phyloP scores from a whole-genome alignment of 2,888 invertebrate species.

The Andrena marginata region DNA sequence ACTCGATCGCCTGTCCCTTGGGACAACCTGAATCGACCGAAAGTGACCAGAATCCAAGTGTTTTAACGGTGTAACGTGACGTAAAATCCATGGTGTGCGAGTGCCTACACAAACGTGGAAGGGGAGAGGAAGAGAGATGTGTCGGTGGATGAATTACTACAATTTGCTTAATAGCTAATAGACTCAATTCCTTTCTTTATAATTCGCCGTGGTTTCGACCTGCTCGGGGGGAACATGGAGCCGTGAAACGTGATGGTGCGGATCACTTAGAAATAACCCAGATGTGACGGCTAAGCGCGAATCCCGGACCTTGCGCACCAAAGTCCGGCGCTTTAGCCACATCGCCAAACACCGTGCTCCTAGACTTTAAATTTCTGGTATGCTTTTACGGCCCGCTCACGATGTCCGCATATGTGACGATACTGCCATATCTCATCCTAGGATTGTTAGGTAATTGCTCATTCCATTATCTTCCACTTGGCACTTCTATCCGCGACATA shows the following conservation, averaged over 20 bases:
- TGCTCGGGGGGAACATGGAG: constrained; percentile 16
- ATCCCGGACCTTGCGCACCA: constrained; percentile 58
- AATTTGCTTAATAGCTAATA: constrained; percentile 83
- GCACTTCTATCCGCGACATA: constrained; percentile 43
- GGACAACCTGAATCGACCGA: neutral
- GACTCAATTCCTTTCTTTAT: constrained; percentile 50
- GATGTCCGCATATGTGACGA: constrained; percentile 81
- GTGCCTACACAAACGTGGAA: constrained; percentile 60
- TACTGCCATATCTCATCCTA: constrained; percentile 81
- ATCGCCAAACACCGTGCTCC: constrained; percentile 41
- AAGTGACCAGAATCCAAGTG: neutral
- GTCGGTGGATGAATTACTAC: constrained; percentile 77
- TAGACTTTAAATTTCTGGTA: constrained; percentile 80
- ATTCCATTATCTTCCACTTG: constrained; percentile 46
- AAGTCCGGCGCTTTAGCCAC: constrained; percentile 59
- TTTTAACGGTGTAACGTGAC: constrained; percentile 57
- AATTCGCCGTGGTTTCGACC: constrained; percentile 11
- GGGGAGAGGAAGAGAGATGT: constrained; percentile 69
- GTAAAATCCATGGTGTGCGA: constrained; percentile 66
- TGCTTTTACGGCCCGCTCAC: constrained; percentile 81
- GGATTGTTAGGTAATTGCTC: constrained; percentile 81
- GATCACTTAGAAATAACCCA: constrained; percentile 51
- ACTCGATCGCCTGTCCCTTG: neutral
- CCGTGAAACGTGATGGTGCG: constrained; percentile 32
- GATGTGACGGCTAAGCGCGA: constrained; percentile 56